Conservation (phyloP, 1,140 invertebrate species). For the Diorhabda carinulata region DNA sequence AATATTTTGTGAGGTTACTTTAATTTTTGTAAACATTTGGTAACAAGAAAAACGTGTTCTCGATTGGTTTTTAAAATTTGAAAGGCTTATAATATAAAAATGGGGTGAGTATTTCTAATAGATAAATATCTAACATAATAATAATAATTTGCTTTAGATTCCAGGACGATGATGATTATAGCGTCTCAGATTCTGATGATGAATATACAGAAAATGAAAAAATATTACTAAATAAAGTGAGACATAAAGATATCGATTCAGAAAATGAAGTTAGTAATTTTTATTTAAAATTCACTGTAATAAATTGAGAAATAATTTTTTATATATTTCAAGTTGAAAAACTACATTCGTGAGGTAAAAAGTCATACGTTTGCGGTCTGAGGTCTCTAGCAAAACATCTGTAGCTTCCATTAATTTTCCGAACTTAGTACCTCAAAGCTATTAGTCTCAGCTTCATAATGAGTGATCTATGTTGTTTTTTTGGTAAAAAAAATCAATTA, state of each 20-base stretch:
- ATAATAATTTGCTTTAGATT: background rate
- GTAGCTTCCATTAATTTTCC: no score
- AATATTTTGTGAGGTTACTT: no score
- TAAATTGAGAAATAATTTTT: no score
- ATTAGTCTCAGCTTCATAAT: no score
- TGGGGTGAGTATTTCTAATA: background rate
- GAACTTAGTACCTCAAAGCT: no score
- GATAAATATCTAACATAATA: background rate
- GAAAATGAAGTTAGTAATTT: constrained; percentile 53
- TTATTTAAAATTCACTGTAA: constrained; percentile 1
- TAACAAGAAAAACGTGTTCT: background rate
- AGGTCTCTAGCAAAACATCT: no score
- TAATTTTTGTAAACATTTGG: no score
- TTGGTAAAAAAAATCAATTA: no score
- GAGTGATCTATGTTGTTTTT: no score
- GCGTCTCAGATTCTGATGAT: constrained; percentile 66
- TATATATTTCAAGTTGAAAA: no score
- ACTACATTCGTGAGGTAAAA: no score
- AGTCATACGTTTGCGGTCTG: no score
- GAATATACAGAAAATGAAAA: constrained; percentile 64
- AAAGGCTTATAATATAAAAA: background rate
- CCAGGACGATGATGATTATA: constrained; percentile 50
- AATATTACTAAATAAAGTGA: constrained; percentile 58
- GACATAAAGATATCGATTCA: constrained; percentile 52
- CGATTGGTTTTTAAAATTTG: background rate